Percentiles rank a stretch among this genome's conserved stretches.
phyloP scores from a whole-genome alignment of 2,888 invertebrate species.

The Chouioia cunea region DNA sequence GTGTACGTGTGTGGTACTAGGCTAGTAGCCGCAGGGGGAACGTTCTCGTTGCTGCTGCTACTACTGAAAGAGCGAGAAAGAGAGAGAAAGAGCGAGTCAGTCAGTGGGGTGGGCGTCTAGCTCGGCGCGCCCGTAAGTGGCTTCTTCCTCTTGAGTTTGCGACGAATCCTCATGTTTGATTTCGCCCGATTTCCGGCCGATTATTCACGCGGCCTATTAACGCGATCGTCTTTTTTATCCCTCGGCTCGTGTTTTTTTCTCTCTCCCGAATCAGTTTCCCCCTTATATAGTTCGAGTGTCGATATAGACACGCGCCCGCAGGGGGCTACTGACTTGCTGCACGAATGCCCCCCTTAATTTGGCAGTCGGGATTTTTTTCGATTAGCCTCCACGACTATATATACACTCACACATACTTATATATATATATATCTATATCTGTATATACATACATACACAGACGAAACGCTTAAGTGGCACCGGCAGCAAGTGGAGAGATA shows the following conservation, averaged over 20 bases:
- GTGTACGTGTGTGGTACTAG: not conserved
- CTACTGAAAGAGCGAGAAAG: no score
- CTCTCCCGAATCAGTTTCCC: not conserved
- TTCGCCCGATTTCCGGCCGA: conserved; percentile 46
- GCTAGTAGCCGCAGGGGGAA: no score
- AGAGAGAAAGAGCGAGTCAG: no score
- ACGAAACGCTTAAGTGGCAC: not conserved
- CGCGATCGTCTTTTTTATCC: conserved; percentile 15
- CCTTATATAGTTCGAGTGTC: not conserved
- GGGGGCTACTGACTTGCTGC: conserved; percentile 8
- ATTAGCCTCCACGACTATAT: conserved; percentile 29
- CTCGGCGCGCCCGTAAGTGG: conserved; percentile 25
- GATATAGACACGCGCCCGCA: not conserved
- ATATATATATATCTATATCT: no score
- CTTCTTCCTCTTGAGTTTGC: conserved; percentile 34
- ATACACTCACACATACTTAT: not conserved
- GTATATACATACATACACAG: not conserved
- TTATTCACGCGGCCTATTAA: conserved; percentile 47
- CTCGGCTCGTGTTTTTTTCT: conserved; percentile 17
- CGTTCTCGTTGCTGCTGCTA: no score
- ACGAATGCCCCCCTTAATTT: conserved; percentile 33
- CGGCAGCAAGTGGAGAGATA: conserved; percentile 17
- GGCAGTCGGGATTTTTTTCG: conserved; percentile 48
- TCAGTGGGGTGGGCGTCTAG: not conserved
- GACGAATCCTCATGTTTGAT: conserved; percentile 45